phyloP scores from a whole-genome alignment of 2,113 vertebrate genomes.

The Callipepla squamata region DNA sequence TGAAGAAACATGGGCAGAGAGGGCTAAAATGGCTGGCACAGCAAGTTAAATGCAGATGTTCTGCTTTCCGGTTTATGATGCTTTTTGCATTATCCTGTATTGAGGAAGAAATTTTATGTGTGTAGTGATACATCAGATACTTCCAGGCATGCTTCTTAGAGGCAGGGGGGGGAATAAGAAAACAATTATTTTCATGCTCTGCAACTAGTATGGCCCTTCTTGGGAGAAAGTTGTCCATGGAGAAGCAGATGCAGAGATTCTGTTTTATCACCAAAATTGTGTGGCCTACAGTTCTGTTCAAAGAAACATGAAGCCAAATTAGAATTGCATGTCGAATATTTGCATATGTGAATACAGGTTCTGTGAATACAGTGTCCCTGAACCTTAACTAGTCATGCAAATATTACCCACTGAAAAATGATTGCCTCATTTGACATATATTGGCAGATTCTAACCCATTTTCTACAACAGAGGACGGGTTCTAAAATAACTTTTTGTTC shows the following conservation, averaged over 20 bases:
- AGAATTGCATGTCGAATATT: not conserved
- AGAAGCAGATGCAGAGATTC: not conserved
- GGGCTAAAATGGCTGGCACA: not conserved
- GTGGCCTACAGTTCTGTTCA: not conserved
- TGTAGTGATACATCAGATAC: not conserved
- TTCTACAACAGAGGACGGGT: not conserved
- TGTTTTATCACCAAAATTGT: not conserved
- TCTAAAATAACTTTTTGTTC: conserved; percentile 9
- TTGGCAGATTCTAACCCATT: not conserved
- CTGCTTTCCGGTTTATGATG: not conserved
- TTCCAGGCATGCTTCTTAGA: not conserved
- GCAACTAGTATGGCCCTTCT: not conserved
- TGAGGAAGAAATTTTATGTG: not conserved
- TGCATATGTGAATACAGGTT: not conserved
- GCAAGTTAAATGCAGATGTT: not conserved
- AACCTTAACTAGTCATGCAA: not conserved
- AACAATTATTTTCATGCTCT: not conserved
- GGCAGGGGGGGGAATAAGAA: not conserved
- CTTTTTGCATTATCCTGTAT: not conserved
- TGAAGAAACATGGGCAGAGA: not conserved
- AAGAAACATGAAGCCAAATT: not conserved
- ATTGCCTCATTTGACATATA: not conserved
- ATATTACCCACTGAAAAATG: not conserved
- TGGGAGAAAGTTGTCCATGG: not conserved
- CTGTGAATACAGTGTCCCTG: not conserved